phyloP scores from a whole-genome alignment of 2,888 invertebrate genomes.

The Lutraria lutraria region DNA sequence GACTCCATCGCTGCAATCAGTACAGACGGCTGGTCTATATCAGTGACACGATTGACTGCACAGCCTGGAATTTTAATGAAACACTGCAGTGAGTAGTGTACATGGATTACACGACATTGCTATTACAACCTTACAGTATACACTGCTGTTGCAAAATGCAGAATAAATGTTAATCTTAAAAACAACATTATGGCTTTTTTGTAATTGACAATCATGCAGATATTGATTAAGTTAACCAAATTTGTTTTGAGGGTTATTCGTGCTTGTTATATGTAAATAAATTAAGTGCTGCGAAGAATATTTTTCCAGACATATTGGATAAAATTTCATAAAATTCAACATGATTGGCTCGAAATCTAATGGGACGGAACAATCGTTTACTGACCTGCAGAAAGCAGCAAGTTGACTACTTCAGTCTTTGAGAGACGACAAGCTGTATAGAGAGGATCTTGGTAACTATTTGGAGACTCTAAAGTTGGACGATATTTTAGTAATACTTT shows the following conservation, averaged over 20 bases:
- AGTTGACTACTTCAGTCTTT: constrained; percentile 3
- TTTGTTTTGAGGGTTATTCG: neutral
- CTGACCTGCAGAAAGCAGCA: constrained; percentile 24
- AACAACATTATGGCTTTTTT: too few species aligned
- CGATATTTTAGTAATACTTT: constrained; percentile 32
- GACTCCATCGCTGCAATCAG: constrained; percentile 29
- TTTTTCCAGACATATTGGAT: too few species aligned
- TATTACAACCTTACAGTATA: too few species aligned
- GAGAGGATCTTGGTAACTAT: constrained; percentile 37
- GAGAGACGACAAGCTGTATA: constrained; percentile 50
- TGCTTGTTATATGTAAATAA: neutral
- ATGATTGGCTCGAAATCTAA: too few species aligned
- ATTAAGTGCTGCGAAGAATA: too few species aligned
- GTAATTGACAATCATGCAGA: neutral
- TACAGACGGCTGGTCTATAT: neutral
- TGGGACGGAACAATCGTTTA: neutral
- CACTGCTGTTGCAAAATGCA: too few species aligned
- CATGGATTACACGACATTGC: too few species aligned
- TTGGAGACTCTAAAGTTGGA: neutral
- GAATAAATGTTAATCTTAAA: too few species aligned
- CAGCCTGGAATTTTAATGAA: neutral
- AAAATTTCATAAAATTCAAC: too few species aligned
- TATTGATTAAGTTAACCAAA: neutral
- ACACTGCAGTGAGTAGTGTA: neutral
- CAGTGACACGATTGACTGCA: neutral